Percentiles rank a stretch among this genome's conserved stretches.
Evolutionary conservation across 2,888 invertebrate genomes (phyloP).

Genomic region (Nowickia ferox): DNA sequence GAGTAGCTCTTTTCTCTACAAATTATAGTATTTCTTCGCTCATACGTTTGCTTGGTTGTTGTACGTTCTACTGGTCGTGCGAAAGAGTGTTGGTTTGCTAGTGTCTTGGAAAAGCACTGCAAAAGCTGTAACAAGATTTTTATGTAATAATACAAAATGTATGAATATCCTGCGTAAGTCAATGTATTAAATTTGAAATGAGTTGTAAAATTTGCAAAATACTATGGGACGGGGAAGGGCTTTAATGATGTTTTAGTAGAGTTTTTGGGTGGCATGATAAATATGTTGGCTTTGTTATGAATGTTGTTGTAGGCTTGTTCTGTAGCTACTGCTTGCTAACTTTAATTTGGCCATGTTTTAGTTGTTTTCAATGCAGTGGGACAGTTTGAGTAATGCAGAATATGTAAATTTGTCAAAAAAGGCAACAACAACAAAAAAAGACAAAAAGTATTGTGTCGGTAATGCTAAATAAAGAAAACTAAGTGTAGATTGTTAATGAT

Average conservation of each 20-base stretch:
- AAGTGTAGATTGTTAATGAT: constrained; percentile 72
- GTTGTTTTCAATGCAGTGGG: constrained; percentile 38
- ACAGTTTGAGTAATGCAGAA: constrained; percentile 63
- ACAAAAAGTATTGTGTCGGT: constrained; percentile 68
- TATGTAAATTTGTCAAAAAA: constrained; percentile 68
- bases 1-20: constrained; percentile 64
- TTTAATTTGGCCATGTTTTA: constrained; percentile 28
- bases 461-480: constrained; percentile 72
- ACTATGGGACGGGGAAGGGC: not conserved
- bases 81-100: constrained; percentile 39
- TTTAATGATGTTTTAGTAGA: constrained; percentile 42
- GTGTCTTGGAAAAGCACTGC: constrained; percentile 60
- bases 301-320: constrained; percentile 43
- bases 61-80: too few relatives aligned
- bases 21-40: constrained; percentile 55
- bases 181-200: constrained; percentile 72
- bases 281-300: not conserved
- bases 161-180: constrained; percentile 73
- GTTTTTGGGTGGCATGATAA: constrained; percentile 41
- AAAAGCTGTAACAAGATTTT: constrained; percentile 69
- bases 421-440: constrained; percentile 7
- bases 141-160: constrained; percentile 70
- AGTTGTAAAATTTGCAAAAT: constrained; percentile 61
- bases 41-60: not conserved
- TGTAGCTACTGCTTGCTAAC: constrained; percentile 9